Conservation (phyloP, 2,113 vertebrate genomes). For the Callipepla californica region DNA sequence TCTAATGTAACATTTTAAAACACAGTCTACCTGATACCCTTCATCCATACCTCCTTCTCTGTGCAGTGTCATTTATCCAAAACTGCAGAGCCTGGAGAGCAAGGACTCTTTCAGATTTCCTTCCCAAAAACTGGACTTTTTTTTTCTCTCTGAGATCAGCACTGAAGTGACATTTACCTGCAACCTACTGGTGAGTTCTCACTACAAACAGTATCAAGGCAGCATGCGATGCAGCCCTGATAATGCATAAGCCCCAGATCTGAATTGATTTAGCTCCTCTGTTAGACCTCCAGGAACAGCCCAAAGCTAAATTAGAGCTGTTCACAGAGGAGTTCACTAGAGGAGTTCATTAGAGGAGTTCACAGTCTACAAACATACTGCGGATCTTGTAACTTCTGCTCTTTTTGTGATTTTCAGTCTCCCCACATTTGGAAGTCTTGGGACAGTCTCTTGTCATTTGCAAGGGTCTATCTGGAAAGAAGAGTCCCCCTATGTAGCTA, state of each 20-base stretch:
- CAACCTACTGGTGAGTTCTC: background rate
- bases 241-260: conserved; percentile 6
- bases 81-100: background rate
- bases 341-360: background rate
- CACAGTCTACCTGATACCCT: background rate
- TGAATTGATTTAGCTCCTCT: background rate
- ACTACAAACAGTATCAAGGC: background rate
- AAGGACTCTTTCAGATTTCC: background rate
- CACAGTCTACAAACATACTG: background rate
- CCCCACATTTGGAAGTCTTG: background rate
- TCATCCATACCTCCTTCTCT: background rate
- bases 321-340: background rate
- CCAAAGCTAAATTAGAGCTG: background rate
- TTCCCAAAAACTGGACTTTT: background rate
- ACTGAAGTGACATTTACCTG: background rate
- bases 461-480: background rate
- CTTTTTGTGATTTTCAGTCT: background rate
- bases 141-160: background rate
- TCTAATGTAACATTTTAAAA: conserved; percentile 1
- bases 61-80: background rate
- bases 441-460: background rate
- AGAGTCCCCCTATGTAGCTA: background rate
- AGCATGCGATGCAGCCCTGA: rapidly evolving
- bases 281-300: background rate
- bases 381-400: background rate